A percentile compares a stretch with the other conserved stretches of the same genome.
phyloP scores from a whole-genome alignment of 2,888 invertebrate species.

The Coleophora flavipennella region DNA sequence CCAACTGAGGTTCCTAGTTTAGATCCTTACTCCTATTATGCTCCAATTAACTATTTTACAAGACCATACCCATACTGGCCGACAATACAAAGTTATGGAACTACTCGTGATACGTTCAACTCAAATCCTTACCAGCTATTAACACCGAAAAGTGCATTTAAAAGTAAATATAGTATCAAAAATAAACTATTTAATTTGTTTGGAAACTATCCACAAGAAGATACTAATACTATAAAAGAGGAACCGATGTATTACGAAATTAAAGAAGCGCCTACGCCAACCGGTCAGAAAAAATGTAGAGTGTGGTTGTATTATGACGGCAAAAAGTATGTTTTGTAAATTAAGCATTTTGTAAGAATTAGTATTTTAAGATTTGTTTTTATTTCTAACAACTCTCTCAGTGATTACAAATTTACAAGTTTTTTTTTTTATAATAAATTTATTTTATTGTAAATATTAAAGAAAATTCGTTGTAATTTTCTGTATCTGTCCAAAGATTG shows the following conservation, averaged over 20 bases:
- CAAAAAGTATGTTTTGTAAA: conserved; percentile 29
- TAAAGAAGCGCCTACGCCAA: conserved; percentile 24
- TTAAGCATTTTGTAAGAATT: no score
- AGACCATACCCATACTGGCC: no score
- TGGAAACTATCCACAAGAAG: no score
- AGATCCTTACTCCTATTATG: neutral
- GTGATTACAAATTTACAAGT: no score
- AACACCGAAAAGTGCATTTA: conserved; percentile 2
- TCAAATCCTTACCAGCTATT: neutral
- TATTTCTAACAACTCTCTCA: no score
- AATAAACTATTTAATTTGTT: no score
- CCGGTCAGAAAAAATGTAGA: conserved; percentile 36
- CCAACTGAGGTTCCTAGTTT: neutral
- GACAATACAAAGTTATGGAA: no score
- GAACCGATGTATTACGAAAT: conserved; percentile 31
- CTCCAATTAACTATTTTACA: neutral
- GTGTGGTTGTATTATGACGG: conserved; percentile 52
- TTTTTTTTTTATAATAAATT: no score
- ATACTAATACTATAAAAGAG: conserved; percentile 1
- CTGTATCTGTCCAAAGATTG: no score
- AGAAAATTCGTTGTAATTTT: no score
- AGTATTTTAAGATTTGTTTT: no score
- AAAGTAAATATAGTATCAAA: neutral
- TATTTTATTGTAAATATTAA: no score
- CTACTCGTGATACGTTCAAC: neutral